Evolutionary conservation across 2,888 invertebrate species (phyloP).

Genomic region (Nomada ruficornis): DNA sequence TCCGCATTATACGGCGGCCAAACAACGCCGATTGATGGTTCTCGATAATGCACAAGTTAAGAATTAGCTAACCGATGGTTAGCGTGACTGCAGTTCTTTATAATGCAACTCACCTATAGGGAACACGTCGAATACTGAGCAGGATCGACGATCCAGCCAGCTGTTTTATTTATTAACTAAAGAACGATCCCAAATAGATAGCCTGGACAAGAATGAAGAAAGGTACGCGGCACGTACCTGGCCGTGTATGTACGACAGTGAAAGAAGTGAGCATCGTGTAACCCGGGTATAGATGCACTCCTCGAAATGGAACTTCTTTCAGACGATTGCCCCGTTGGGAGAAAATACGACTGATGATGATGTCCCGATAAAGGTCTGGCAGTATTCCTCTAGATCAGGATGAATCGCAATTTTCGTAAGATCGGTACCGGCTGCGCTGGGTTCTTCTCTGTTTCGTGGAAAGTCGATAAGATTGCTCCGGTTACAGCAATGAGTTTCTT

Average conservation of each 20-base stretch:
- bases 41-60: conserved; percentile 62
- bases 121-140: conserved; percentile 47
- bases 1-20: not conserved
- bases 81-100: conserved; percentile 59
- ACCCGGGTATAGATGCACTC: conserved; percentile 35
- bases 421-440: not conserved
- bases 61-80: conserved; percentile 46
- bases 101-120: conserved; percentile 52
- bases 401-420: conserved; percentile 60
- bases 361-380: conserved; percentile 30
- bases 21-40: conserved; percentile 61
- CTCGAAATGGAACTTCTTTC: conserved; percentile 57
- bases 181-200: conserved; percentile 49
- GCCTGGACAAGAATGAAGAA: conserved; percentile 54
- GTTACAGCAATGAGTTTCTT: conserved; percentile 5
- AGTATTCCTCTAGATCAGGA: conserved; percentile 53
- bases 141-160: conserved; percentile 40
- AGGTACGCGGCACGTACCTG: conserved; percentile 31
- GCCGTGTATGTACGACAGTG: not conserved
- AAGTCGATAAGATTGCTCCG: conserved; percentile 37
- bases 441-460: conserved; percentile 32
- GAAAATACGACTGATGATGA: conserved; percentile 42
- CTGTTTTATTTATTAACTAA: conserved; percentile 60
- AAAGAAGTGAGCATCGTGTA: conserved; percentile 3
- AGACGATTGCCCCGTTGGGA: conserved; percentile 52